Percentiles rank a stretch among this genome's conserved stretches.
Conservation (phyloP, 2,797 vertebrate genomes). For the Melanotaenia pygmaea region DNA sequence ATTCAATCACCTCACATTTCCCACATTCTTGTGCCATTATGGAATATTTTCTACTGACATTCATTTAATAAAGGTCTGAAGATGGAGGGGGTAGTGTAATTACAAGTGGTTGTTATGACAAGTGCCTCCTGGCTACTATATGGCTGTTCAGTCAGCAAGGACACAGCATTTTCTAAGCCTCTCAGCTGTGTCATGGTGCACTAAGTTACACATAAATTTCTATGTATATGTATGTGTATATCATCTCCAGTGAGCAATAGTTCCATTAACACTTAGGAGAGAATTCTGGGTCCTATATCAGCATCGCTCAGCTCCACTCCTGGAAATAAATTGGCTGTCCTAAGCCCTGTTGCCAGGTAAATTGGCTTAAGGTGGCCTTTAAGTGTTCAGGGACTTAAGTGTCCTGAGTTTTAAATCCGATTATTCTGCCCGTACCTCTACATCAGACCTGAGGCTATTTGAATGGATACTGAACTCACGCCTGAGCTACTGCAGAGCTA, state of each 20-base stretch:
- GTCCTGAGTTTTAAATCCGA: slow-evolving; percentile 81
- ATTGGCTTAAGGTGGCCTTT: slow-evolving; percentile 84
- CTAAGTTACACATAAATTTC: slow-evolving; percentile 28
- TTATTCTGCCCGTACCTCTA: slow-evolving; percentile 78
- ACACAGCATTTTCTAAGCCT: slow-evolving; percentile 39
- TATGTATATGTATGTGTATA: slow-evolving; percentile 26
- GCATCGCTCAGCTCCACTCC: slow-evolving; percentile 68
- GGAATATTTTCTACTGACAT: slow-evolving; percentile 39
- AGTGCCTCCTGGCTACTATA: slow-evolving; percentile 38
- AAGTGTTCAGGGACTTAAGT: slow-evolving; percentile 79
- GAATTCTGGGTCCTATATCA: slow-evolving; percentile 63
- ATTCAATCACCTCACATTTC: slow-evolving; percentile 47
- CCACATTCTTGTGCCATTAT: slow-evolving; percentile 30
- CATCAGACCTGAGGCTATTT: slow-evolving; percentile 74
- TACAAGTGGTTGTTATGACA: slow-evolving; percentile 46
- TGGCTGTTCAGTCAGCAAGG: slow-evolving; percentile 54
- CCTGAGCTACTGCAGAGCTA: slow-evolving; percentile 36
- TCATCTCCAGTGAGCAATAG: slow-evolving; percentile 67
- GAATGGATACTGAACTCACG: slow-evolving; percentile 64
- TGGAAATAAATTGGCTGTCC: slow-evolving; percentile 81
- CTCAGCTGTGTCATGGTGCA: slow-evolving; percentile 52
- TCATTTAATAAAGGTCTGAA: slow-evolving; percentile 42
- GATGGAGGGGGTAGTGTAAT: slow-evolving; percentile 42
- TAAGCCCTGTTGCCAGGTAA: slow-evolving; percentile 81
- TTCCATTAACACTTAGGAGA: slow-evolving; percentile 69